Base-by-base conservation (phyloP, 2,797 vertebrate species). In the Melanotaenia pygmaea region DNA sequence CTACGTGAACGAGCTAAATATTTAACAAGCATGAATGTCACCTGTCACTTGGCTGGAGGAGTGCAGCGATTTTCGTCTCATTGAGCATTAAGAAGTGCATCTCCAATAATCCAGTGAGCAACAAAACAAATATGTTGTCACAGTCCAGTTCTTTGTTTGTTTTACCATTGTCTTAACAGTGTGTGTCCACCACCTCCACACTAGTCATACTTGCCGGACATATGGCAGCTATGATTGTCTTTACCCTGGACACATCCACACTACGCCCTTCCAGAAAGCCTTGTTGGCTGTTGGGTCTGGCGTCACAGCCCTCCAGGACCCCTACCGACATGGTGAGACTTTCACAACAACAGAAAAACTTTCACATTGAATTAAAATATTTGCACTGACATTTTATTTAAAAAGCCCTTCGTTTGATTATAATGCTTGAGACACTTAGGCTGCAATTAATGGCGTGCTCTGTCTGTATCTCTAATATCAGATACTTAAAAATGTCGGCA, bases 301-400 rank as follows among this genome's bases (percentile, higher is more conserved):
- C 0, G 59, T 94, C 9, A 94, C 95, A 66, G 95, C 97, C 0
- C 92, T 99, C 0, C 95, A 81, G 34, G 76, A 99, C 74, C 98
- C 98, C 1, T 98, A 98, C 87, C 96, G 98, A 77, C 97, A 99
- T n/a, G 98, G 98, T 99, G 87, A 96, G 93, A 34, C 1, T n/a
- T 32, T 16, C 10, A 51, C 58, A 43, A 28, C 24, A 35, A 9
- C 26, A 28, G 2, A 3, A 50, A 3, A 12, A 20, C 7, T 18
- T n/a, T 50, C 24, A 16, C 2, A 26, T 9, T 37, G 3, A 9
- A 16, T 60, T 57, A 16, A 0, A 30, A 2, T 40, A 3, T 67
- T 14, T 18, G 3, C 26, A 47, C 13, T 16, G 13, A 12, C 3
- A 22, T n/a, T 26, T 38, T n/a, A 0, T 50, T 18, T 32, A 58